A percentile compares a stretch with the other conserved stretches of the same genome.
Conservation (phyloP, 2,797 vertebrate genomes). For the Distichodus sexfasciatus region DNA sequence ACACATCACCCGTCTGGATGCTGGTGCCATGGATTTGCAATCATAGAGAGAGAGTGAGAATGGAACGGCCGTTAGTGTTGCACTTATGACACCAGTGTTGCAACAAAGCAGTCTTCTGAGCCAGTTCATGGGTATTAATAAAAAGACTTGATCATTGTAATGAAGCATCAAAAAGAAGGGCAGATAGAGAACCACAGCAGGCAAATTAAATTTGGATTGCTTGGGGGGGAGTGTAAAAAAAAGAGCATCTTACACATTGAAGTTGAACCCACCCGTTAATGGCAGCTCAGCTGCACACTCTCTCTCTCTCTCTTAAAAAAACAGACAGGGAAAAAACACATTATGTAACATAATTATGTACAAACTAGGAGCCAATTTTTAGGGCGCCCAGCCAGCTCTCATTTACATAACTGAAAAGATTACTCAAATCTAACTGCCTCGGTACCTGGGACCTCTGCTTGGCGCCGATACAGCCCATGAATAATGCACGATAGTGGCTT, state of each 20-base stretch:
- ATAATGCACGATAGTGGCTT: background rate
- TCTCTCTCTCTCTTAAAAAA: background rate
- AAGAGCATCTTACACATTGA: conserved; percentile 1
- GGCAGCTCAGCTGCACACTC: background rate
- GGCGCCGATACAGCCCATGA: background rate
- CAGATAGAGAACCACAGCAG: background rate
- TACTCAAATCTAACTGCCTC: conserved; percentile 52
- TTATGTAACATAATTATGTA: conserved; percentile 74
- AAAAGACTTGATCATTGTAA: background rate
- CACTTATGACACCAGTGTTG: background rate
- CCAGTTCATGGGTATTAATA: background rate
- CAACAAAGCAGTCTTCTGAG: background rate
- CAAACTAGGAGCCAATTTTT: conserved; percentile 70
- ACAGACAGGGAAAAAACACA: conserved; percentile 48
- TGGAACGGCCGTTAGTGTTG: background rate
- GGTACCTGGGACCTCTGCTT: conserved; percentile 32
- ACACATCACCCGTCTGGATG: background rate
- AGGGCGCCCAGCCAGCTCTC: conserved; percentile 68
- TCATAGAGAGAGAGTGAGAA: background rate
- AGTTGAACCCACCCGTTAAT: conserved; percentile 2
- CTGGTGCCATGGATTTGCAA: background rate
- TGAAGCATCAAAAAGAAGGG: background rate
- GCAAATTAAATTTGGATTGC: background rate
- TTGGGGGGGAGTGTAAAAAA: background rate
- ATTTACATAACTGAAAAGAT: conserved; percentile 66